Base-by-base conservation (phyloP, 2,888 invertebrate species). In the Sisyra terminalis region DNA sequence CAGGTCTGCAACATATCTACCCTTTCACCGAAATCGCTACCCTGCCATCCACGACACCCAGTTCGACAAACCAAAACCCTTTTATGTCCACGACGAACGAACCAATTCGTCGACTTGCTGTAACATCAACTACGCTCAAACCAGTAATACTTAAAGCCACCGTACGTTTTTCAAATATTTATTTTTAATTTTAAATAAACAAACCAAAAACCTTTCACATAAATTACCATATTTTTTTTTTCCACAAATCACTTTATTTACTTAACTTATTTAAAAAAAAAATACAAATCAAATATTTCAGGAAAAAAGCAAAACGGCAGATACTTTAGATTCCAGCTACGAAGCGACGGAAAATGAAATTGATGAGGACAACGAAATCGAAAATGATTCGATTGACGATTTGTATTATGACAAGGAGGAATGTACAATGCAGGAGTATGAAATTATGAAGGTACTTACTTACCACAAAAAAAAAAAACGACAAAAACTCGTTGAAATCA, bases 381-480 rank as follows among this genome's bases (percentile, higher is more conserved):
- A 50, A 44, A 37, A 52, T 24, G 51, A 52, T 35, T 50, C 49
- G 16, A 55, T 54, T 45, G 54, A 55, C 32, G 58, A 60, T 45
- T 44, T 54, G 40, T 59, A 56, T 46, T 60, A 61, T 49, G 60
- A 62, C 48, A 57, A 62, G 47, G 60, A 64, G 48, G 65, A 66
- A 40, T 77, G 77, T 53, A 67, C 73, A n/a, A 67, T 73, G 51
- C 74, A 76, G 51, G 73, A 75, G 57, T 77, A 76, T 55, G 76
- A 76, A 61, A 73, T 76, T 49, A 73, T 77, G 69, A 77, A 77
- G 67, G 75, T 73, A 56, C n/a, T n/a, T n/a, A n/a, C n/a, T n/a
- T n/a, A n/a, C n/a, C n/a, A n/a, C n/a, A n/a, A n/a, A n/a, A n/a
- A n/a, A n/a, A n/a, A n/a, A n/a, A n/a, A n/a, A n/a, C n/a, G n/a